Evolutionary conservation across 2,888 invertebrate genomes (phyloP).

Genomic region (Bembecia ichneumoniformis): DNA sequence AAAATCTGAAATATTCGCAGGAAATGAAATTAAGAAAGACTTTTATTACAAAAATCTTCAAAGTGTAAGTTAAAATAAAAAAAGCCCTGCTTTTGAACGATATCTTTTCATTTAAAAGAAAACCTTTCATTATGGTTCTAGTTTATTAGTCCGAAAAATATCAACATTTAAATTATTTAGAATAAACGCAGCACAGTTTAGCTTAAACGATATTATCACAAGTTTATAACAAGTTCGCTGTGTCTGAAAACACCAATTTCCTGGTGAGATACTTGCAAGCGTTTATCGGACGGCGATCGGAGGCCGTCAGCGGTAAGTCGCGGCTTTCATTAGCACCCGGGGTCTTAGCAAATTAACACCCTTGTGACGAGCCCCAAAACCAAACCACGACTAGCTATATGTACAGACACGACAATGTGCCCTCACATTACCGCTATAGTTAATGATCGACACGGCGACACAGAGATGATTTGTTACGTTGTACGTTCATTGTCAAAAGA

Average conservation of each 20-base stretch:
- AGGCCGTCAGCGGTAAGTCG: slow-evolving; percentile 52
- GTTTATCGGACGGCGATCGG: slow-evolving; percentile 51
- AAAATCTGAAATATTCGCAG: no score
- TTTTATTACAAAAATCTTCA: no score
- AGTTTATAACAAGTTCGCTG: slow-evolving; percentile 33
- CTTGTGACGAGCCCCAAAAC: slow-evolving; percentile 31
- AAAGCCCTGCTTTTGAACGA: no score
- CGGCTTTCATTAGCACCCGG: slow-evolving; percentile 59
- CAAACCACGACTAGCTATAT: not conserved
- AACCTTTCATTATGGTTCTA: not conserved
- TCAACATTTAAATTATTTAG: no score
- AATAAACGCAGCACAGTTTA: not conserved
- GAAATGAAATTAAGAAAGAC: no score
- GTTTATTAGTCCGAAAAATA: no score
- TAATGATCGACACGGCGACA: not conserved
- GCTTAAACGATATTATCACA: slow-evolving; percentile 27
- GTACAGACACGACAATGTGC: slow-evolving; percentile 13
- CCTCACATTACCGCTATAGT: slow-evolving; percentile 30
- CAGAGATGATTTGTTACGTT: slow-evolving; percentile 6
- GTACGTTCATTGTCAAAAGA: no score
- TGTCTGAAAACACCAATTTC: slow-evolving; percentile 61
- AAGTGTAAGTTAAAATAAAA: no score
- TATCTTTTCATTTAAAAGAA: no score
- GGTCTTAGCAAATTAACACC: slow-evolving; percentile 68
- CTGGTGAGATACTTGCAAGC: slow-evolving; percentile 53